These are phyloP conservation scores for Astur gentilis DNA, from an alignment of 2,113 vertebrate species.

Conservation along the genomic window DNA sequence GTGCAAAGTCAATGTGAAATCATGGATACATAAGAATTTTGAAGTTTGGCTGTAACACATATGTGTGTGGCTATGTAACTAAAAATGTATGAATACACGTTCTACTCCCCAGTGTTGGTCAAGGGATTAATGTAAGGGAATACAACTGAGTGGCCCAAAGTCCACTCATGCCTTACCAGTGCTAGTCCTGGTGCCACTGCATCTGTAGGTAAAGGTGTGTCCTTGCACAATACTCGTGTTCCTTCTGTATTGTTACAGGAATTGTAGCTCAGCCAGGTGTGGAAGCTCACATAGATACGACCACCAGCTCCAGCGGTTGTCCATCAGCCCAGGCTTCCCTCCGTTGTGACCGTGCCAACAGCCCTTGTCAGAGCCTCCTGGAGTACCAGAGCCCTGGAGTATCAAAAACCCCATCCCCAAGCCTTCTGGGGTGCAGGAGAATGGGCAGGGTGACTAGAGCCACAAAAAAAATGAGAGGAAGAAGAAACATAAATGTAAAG, in stretches of 20 bases:
- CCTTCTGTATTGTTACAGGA: neutral
- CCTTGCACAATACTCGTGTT: neutral
- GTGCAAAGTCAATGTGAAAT: neutral
- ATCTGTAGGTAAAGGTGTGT: neutral
- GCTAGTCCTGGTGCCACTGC: neutral
- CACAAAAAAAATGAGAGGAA: neutral
- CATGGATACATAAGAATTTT: neutral
- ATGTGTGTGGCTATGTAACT: neutral
- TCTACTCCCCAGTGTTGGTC: neutral
- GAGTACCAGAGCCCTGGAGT: neutral
- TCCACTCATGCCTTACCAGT: accelerated
- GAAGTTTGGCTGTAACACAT: neutral
- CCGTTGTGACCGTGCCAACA: neutral
- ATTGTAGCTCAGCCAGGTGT: neutral
- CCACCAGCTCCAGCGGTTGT: neutral
- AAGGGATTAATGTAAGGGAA: neutral
- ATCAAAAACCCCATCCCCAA: neutral
- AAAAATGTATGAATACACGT: neutral
- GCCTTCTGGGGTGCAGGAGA: neutral
- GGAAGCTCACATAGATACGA: neutral
- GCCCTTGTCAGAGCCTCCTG: neutral
- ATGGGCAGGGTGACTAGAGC: neutral
- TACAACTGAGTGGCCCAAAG: neutral
- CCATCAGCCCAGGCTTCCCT: neutral
- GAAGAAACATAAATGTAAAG: neutral